phyloP scores from a whole-genome alignment of 2,888 invertebrate genomes.

The Dexiosoma caninum region DNA sequence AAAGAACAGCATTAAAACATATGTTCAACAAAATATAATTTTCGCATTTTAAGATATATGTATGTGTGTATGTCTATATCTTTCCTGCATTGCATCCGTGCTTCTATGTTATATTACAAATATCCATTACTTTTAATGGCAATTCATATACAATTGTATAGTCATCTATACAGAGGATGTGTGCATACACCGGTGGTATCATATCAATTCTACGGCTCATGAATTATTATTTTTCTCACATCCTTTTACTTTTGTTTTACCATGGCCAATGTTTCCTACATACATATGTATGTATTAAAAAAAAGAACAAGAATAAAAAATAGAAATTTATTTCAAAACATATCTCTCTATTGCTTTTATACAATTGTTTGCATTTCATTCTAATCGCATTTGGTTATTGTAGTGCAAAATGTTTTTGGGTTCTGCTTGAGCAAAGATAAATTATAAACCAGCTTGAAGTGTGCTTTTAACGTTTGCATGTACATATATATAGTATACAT shows the following conservation, averaged over 20 bases:
- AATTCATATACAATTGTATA: conserved; percentile 2
- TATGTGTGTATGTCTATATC: too few species aligned
- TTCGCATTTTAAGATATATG: too few species aligned
- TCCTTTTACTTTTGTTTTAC: conserved; percentile 20
- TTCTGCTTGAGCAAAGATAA: conserved; percentile 56
- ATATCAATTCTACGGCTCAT: conserved; percentile 45
- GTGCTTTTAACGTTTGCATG: not conserved
- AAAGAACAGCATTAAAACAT: too few species aligned
- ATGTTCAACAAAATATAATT: too few species aligned
- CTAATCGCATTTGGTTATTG: conserved; percentile 41
- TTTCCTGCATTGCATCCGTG: too few species aligned
- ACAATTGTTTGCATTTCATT: conserved; percentile 23
- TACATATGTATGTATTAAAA: too few species aligned
- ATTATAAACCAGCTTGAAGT: conserved; percentile 9
- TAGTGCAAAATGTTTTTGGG: conserved; percentile 42
- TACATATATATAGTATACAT: not conserved
- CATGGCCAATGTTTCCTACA: conserved; percentile 37
- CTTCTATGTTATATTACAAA: not conserved
- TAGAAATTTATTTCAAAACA: conserved; percentile 19
- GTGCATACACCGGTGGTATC: not conserved
- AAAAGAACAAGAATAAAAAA: too few species aligned
- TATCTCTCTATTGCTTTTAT: conserved; percentile 9
- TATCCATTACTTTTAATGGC: not conserved
- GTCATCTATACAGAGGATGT: not conserved
- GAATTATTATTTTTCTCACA: conserved; percentile 47